Conservation (phyloP, 2,113 vertebrate genomes). For the Rhinoptilus africanus region DNA sequence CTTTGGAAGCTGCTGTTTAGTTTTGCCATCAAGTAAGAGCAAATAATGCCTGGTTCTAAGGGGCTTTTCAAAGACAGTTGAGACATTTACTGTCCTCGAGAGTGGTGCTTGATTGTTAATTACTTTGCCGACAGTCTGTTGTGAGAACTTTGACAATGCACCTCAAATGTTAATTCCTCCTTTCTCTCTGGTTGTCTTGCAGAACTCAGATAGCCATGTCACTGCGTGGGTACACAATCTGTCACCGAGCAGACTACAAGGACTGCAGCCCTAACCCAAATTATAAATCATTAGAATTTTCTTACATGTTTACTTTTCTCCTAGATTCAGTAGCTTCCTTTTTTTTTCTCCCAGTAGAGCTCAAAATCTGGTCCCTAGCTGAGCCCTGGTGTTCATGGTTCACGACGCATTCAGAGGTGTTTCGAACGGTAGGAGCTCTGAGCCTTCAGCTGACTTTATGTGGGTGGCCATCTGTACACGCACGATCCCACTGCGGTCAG, state of each 20-base stretch:
- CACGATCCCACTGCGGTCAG: rapidly evolving
- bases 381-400: not conserved
- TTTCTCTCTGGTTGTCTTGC: not conserved
- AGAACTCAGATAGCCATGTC: rapidly evolving
- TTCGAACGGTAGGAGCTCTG: not conserved
- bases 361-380: not conserved
- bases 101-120: not conserved
- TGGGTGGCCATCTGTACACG: not conserved
- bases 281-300: not conserved
- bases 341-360: not conserved
- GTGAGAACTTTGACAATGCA: not conserved
- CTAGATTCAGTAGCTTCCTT: not conserved
- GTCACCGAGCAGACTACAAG: not conserved
- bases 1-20: not conserved
- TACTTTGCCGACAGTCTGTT: not conserved
- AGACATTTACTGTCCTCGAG: not conserved
- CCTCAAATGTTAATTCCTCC: not conserved
- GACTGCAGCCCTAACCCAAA: not conserved
- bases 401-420: rapidly evolving
- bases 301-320: not conserved
- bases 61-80: not conserved
- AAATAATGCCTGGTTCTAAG: not conserved
- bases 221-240: not conserved
- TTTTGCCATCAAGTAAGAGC: not conserved
- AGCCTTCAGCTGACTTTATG: not conserved